Percentiles rank a stretch among this genome's conserved stretches.
Evolutionary conservation across 2,888 invertebrate species (phyloP).

Genomic region (Cheilosia scutellata): DNA sequence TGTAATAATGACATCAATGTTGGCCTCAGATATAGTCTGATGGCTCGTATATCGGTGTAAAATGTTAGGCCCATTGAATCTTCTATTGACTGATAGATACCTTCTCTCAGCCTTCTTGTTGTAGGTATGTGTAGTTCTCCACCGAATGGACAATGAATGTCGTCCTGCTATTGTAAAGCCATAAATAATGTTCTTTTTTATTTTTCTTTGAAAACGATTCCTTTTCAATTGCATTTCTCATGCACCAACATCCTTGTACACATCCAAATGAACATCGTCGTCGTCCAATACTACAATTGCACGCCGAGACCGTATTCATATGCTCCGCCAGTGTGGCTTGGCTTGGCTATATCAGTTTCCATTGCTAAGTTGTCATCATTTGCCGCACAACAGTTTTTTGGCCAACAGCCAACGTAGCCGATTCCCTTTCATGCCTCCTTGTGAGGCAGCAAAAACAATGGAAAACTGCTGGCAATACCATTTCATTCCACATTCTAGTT

Average conservation of each 20-base stretch:
- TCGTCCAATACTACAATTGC: conserved; percentile 45
- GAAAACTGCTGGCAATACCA: conserved; percentile 63
- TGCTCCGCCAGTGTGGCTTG: conserved; percentile 11
- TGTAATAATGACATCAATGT: no score
- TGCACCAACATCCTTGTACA: conserved; percentile 12
- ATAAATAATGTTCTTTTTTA: neutral
- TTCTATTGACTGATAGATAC: no score
- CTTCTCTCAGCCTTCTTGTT: no score
- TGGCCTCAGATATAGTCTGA: no score
- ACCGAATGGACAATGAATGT: no score
- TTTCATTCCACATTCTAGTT: conserved; percentile 55
- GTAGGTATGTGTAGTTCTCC: no score
- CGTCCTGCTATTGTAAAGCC: no score
- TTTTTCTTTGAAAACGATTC: conserved; percentile 20
- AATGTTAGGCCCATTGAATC: no score
- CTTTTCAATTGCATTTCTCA: conserved; percentile 37
- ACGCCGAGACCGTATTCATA: conserved; percentile 14
- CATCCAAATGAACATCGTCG: conserved; percentile 42
- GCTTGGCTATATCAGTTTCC: conserved; percentile 51
- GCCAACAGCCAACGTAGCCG: conserved; percentile 66
- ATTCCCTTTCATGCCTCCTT: conserved; percentile 48
- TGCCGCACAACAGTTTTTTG: conserved; percentile 56
- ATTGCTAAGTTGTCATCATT: conserved; percentile 63
- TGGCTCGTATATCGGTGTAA: no score
- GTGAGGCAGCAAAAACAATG: conserved; percentile 58